These are phyloP conservation scores for Spea hammondii DNA, from an alignment of 2,797 vertebrate genomes.

Conservation along the genomic window DNA sequence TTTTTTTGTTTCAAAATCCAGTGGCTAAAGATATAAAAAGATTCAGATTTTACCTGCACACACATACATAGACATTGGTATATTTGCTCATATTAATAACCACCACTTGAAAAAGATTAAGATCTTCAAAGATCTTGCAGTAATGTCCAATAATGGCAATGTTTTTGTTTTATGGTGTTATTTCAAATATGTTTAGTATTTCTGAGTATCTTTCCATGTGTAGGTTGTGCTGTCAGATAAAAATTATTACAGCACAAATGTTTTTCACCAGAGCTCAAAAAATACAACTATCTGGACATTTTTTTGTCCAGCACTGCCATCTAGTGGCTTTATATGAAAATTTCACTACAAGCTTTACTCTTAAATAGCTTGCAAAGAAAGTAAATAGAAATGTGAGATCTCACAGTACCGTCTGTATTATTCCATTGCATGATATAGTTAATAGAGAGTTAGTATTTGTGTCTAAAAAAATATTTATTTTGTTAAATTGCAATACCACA, in stretches of 20 bases:
- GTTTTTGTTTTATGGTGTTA: too few species aligned
- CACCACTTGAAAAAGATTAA: too few species aligned
- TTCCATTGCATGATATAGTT: not conserved
- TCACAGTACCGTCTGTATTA: not conserved
- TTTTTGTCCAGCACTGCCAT: constrained; percentile 25
- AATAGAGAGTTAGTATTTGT: not conserved
- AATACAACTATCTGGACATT: not conserved
- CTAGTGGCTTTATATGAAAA: constrained; percentile 8
- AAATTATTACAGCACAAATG: not conserved
- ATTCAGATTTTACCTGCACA: too few species aligned
- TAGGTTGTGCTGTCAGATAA: not conserved
- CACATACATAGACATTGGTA: too few species aligned
- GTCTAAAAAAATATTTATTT: not conserved
- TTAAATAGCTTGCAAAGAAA: too few species aligned
- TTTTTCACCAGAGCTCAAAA: not conserved
- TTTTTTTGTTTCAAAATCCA: constrained; percentile 96
- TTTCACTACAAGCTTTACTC: not conserved
- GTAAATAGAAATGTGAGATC: too few species aligned
- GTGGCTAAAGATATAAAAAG: constrained; percentile 68
- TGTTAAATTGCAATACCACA: not conserved
- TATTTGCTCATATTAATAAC: too few species aligned
- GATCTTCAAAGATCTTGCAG: too few species aligned
- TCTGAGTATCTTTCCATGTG: too few species aligned
- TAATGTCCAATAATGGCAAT: too few species aligned
- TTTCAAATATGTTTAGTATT: too few species aligned